Conservation (phyloP, 1,140 invertebrate species). For the Bombus vancouverensis region DNA sequence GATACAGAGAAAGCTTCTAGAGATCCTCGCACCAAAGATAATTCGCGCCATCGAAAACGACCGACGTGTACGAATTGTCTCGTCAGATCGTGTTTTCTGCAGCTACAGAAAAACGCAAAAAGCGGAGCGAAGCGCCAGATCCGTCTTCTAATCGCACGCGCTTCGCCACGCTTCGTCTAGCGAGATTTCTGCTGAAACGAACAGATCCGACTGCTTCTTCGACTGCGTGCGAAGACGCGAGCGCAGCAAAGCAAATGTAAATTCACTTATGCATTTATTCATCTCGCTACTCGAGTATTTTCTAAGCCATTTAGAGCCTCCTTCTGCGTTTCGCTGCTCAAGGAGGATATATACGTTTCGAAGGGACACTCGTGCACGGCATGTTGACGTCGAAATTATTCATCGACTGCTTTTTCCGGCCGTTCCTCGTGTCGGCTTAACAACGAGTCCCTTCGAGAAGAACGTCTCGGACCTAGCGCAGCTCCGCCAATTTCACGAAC, state of each 20-base stretch:
- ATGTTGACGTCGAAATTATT: conserved; percentile 50
- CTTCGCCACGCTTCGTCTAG: no score
- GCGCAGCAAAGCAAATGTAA: conserved; percentile 49
- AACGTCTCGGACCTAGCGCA: not conserved
- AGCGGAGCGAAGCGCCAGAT: not conserved
- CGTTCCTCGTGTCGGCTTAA: conserved; percentile 13
- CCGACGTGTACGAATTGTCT: no score
- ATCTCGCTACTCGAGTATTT: conserved; percentile 59
- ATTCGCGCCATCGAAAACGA: no score
- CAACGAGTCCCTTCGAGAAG: not conserved
- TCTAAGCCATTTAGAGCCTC: conserved; percentile 42
- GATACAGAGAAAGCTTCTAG: no score
- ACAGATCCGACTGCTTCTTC: not conserved
- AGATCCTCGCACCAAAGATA: no score
- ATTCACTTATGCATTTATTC: conserved; percentile 68
- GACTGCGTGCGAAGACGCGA: not conserved
- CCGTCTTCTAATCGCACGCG: not conserved
- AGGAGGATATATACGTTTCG: conserved; percentile 19
- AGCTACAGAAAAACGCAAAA: no score
- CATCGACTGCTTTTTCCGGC: conserved; percentile 53
- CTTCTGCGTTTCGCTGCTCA: conserved; percentile 24
- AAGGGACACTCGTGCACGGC: conserved; percentile 1
- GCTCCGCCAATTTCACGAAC: not conserved
- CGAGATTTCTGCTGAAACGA: conserved; percentile 8
- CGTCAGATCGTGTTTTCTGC: no score